phyloP scores from a whole-genome alignment of 2,888 invertebrate species.

The Eudemis profundana region DNA sequence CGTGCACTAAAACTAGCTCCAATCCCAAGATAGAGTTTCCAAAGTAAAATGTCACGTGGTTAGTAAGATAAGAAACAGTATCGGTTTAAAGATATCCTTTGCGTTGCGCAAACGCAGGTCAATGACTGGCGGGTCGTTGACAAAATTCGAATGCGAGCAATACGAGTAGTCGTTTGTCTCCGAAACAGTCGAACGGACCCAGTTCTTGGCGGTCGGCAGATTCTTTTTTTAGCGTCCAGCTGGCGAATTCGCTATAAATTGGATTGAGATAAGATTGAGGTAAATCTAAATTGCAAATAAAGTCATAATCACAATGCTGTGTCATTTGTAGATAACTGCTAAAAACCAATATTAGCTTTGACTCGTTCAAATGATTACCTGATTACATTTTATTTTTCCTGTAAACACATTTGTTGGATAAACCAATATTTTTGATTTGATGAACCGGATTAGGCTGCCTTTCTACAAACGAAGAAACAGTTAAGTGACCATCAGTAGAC shows the following conservation, averaged over 20 bases:
- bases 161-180: conserved; percentile 67
- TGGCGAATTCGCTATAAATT: conserved; percentile 54
- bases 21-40: conserved; percentile 11
- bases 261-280: conserved; percentile 54
- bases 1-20: conserved; percentile 13
- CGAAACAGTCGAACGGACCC: conserved; percentile 45
- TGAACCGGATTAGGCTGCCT: too few species aligned
- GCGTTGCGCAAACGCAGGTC: conserved; percentile 63
- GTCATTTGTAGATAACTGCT: conserved; percentile 22
- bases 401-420: too few species aligned
- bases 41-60: conserved; percentile 16
- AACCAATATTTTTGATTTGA: too few species aligned
- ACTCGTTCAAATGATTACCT: too few species aligned
- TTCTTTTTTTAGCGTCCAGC: conserved; percentile 68
- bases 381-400: too few species aligned
- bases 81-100: conserved; percentile 34
- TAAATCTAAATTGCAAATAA: conserved; percentile 18
- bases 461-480: too few species aligned
- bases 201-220: conserved; percentile 56
- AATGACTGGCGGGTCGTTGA: conserved; percentile 67
- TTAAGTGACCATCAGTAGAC: too few species aligned
- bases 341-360: conserved; percentile 4
- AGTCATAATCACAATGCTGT: conserved; percentile 2
- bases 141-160: conserved; percentile 63
- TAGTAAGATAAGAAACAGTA: conserved; percentile 19